Percentiles rank a stretch among this genome's conserved stretches.
Conservation (phyloP, 2,797 vertebrate genomes). For the Falco novaeseelandiae region DNA sequence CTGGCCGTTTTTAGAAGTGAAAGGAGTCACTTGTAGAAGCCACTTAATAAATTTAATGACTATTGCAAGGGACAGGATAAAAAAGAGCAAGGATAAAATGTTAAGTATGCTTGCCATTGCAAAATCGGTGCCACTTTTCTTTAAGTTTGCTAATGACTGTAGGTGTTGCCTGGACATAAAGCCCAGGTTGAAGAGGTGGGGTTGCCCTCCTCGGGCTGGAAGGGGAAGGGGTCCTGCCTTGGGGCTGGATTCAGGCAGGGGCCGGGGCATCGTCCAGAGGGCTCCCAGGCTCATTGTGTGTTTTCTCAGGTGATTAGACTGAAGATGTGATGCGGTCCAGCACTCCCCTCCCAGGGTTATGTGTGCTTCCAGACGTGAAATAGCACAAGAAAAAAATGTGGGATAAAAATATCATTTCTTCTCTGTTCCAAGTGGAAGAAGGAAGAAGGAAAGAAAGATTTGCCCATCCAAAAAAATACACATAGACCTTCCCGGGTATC, state of each 20-base stretch:
- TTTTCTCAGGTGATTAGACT: not conserved
- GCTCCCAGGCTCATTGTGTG: not conserved
- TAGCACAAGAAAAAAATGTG: not conserved
- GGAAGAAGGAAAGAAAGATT: not conserved
- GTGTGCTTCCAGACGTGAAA: not conserved
- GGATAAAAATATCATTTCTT: not conserved
- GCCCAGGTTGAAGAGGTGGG: not conserved
- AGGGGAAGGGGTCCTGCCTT: not conserved
- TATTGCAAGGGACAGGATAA: conserved; percentile 47
- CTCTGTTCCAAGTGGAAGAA: not conserved
- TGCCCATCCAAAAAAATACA: not conserved
- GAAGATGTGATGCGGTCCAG: not conserved
- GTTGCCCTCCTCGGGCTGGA: not conserved
- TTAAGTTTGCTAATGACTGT: not conserved
- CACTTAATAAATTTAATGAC: conserved; percentile 68
- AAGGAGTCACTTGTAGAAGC: conserved; percentile 50
- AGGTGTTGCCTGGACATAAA: not conserved
- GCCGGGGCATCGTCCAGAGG: accelerated
- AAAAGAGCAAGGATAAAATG: conserved; percentile 48
- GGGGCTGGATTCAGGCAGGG: not conserved
- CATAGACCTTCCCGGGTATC: not conserved
- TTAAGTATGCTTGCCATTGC: not conserved
- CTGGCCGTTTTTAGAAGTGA: conserved; percentile 51
- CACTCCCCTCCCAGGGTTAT: not conserved
- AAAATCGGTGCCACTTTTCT: conserved; percentile 3